Percentiles rank a stretch among this genome's conserved stretches.
Evolutionary conservation across 2,888 invertebrate genomes (phyloP).

Genomic region (Xylota segnis): DNA sequence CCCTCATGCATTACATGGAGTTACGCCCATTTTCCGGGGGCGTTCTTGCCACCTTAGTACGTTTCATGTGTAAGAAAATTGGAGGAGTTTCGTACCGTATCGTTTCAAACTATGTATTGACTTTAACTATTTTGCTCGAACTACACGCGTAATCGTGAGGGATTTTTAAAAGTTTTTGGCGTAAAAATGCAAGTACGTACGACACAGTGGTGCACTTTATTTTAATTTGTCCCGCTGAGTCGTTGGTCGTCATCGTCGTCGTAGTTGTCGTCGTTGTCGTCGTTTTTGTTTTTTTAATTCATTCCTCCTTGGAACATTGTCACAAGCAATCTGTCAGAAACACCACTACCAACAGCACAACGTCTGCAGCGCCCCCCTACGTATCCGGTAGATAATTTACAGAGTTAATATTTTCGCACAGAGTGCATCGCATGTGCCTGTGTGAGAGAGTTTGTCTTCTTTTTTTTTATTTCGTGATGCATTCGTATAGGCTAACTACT

Average conservation of each 20-base stretch:
- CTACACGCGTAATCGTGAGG: too few species aligned
- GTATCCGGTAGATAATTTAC: slow-evolving; percentile 19
- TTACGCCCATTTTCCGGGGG: too few species aligned
- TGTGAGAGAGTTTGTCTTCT: not conserved
- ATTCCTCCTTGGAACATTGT: slow-evolving; percentile 27
- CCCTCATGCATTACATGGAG: too few species aligned
- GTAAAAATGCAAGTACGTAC: too few species aligned
- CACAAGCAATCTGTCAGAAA: slow-evolving; percentile 33
- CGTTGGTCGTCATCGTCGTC: slow-evolving; percentile 1
- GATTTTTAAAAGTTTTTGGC: too few species aligned
- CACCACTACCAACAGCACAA: slow-evolving; percentile 9
- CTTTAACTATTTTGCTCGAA: too few species aligned
- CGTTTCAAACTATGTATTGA: too few species aligned
- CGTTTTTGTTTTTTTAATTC: slow-evolving; percentile 2
- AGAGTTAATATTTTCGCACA: slow-evolving; percentile 10
- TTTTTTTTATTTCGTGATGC: not conserved
- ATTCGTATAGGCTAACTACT: slow-evolving; percentile 26
- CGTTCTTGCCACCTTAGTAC: too few species aligned
- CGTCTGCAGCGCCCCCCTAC: slow-evolving; percentile 19
- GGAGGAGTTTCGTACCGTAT: too few species aligned
- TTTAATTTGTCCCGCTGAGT: slow-evolving; percentile 18
- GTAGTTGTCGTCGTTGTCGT: too few species aligned
- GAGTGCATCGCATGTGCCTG: slow-evolving; percentile 5
- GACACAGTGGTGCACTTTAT: too few species aligned
- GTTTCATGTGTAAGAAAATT: too few species aligned